A percentile compares a stretch with the other conserved stretches of the same genome.
Evolutionary conservation across 2,888 invertebrate genomes (phyloP).

Genomic region (Galeopsomyia nigrocyanea): DNA sequence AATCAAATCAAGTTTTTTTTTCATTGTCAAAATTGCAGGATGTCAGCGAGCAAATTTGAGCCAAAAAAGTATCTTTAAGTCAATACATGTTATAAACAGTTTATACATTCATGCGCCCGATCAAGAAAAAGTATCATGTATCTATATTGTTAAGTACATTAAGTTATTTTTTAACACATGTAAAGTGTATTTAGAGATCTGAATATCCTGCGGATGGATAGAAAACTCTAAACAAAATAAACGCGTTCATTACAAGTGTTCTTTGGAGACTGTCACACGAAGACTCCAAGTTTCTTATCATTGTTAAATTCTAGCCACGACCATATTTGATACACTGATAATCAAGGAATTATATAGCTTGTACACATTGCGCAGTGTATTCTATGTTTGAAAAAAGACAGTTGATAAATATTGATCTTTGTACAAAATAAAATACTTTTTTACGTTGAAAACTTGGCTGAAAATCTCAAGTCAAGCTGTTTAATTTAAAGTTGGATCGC

Average conservation of each 20-base stretch:
- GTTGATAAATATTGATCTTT: too few relatives aligned
- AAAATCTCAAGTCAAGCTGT: too few relatives aligned
- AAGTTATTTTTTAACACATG: constrained; percentile 45
- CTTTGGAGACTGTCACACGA: constrained; percentile 42
- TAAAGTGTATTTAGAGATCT: constrained; percentile 39
- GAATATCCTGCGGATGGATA: constrained; percentile 31
- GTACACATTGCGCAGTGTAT: too few relatives aligned
- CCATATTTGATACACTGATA: constrained; percentile 21
- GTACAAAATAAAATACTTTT: too few relatives aligned
- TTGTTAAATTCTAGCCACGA: constrained; percentile 9
- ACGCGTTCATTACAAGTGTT: constrained; percentile 26
- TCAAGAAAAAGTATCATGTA: constrained; percentile 32
- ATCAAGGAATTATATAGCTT: too few relatives aligned
- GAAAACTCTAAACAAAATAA: constrained; percentile 31
- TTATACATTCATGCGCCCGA: constrained; percentile 26
- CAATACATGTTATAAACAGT: constrained; percentile 21
- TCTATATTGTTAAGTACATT: constrained; percentile 45
- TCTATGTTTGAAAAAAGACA: too few relatives aligned
- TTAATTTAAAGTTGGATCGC: too few relatives aligned
- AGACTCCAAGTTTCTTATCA: background rate
- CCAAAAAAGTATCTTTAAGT: constrained; percentile 43
- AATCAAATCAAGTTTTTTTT: constrained; percentile 31
- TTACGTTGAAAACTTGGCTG: too few relatives aligned
- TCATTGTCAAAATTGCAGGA: constrained; percentile 34
- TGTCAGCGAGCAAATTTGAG: constrained; percentile 28